Percentiles rank a stretch among this genome's conserved stretches.
Conservation (phyloP, 1,140 invertebrate genomes). For the Philotrypesis tridentata region DNA sequence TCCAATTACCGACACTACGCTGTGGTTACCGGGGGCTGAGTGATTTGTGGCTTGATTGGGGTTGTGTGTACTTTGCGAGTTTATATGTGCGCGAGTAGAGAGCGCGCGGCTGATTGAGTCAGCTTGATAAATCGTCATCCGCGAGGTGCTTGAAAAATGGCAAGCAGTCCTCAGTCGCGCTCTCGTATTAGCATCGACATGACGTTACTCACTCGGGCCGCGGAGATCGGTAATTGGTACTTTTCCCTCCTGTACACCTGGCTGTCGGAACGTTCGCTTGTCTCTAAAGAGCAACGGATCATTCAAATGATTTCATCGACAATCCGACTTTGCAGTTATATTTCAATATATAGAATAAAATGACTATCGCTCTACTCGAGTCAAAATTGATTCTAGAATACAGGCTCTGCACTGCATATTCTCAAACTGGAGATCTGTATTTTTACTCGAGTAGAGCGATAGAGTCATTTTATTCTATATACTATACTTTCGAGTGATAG, state of each 20-base stretch:
- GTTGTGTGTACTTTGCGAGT: not conserved
- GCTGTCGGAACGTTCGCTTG: not conserved
- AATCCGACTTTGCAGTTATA: not conserved
- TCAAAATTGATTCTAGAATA: too few relatives aligned
- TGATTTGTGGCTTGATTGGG: constrained; percentile 30
- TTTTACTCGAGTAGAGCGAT: too few relatives aligned
- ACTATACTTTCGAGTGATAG: too few relatives aligned
- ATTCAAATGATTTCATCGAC: constrained; percentile 14
- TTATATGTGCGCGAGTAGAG: not conserved
- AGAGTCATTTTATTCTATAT: too few relatives aligned
- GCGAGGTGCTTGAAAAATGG: constrained; percentile 27
- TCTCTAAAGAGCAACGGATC: constrained; percentile 3
- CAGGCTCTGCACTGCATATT: too few relatives aligned
- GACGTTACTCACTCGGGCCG: not conserved
- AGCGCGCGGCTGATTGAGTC: constrained; percentile 1
- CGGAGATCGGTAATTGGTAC: not conserved
- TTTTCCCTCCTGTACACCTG: not conserved
- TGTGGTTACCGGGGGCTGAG: not conserved
- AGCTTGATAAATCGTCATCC: constrained; percentile 25
- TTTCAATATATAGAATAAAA: not conserved
- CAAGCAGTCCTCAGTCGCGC: not conserved
- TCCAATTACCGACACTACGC: constrained; percentile 10
- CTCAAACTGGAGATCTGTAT: too few relatives aligned
- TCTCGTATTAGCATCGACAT: constrained; percentile 20
- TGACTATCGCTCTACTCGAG: too few relatives aligned